These are phyloP conservation scores for Pararge aegeria DNA, from an alignment of 1,140 invertebrate genomes.

Conservation along the genomic window DNA sequence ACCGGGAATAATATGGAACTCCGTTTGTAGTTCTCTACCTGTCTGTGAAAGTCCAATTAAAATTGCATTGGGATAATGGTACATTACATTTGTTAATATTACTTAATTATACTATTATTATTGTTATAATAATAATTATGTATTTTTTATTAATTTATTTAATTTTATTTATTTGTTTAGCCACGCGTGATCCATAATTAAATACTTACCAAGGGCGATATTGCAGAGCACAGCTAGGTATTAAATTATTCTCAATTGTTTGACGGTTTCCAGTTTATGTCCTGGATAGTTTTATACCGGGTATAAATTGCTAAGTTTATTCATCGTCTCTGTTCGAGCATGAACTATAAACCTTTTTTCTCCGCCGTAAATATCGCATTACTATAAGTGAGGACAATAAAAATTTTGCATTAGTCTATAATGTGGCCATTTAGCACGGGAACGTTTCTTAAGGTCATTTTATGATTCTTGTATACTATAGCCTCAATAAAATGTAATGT, in stretches of 20 bases:
- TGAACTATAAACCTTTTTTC: constrained; percentile 61
- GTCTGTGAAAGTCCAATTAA: no score
- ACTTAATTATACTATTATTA: no score
- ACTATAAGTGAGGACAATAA: constrained; percentile 62
- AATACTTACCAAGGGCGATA: no score
- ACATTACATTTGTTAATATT: no score
- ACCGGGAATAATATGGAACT: no score
- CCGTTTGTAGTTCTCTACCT: no score
- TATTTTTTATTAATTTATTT: no score
- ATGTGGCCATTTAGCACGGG: constrained; percentile 17
- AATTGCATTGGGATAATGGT: no score
- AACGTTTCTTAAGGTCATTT: constrained; percentile 9
- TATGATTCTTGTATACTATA: constrained; percentile 14
- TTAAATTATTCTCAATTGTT: constrained; percentile 28
- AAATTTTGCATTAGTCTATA: constrained; percentile 44
- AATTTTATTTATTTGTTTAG: no score
- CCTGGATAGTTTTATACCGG: constrained; percentile 49
- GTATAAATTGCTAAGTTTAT: constrained; percentile 62
- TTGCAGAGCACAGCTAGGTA: no score
- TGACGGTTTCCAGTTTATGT: constrained; percentile 38
- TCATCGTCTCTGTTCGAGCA: constrained; percentile 53
- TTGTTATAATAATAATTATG: no score
- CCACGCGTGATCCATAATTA: no score
- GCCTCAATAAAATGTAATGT: neutral
- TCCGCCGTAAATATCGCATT: constrained; percentile 66